Percentiles rank a stretch among this genome's conserved stretches.
phyloP scores from a whole-genome alignment of 2,888 invertebrate genomes.

The Ecdyonurus torrentis region DNA sequence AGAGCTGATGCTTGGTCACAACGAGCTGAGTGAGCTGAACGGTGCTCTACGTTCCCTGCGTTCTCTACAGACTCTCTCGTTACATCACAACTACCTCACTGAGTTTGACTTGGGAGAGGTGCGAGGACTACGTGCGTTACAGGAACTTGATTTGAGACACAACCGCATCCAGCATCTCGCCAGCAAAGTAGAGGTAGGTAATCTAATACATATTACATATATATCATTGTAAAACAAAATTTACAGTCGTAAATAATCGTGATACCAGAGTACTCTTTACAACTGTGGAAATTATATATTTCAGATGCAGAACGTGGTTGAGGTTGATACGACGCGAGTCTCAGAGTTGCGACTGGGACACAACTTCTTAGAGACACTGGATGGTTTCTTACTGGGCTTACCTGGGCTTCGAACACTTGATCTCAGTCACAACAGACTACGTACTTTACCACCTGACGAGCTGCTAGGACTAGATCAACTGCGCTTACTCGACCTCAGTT shows the following conservation, averaged over 20 bases:
- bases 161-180: conserved; percentile 51
- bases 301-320: conserved; percentile 49
- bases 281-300: too few relatives aligned
- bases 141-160: conserved; percentile 55
- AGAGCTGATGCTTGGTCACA: conserved; percentile 53
- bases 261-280: not conserved
- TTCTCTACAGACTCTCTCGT: conserved; percentile 48
- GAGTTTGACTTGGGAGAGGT: conserved; percentile 70
- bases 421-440: conserved; percentile 56
- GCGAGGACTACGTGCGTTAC: conserved; percentile 51
- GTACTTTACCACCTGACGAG: conserved; percentile 57
- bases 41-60: conserved; percentile 52
- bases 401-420: conserved; percentile 54
- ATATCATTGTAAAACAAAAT: not conserved
- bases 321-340: conserved; percentile 48
- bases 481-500: conserved; percentile 55
- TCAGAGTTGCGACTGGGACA: conserved; percentile 55
- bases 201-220: too few relatives aligned
- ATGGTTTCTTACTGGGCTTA: conserved; percentile 58
- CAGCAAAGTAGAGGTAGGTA: conserved; percentile 46
- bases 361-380: conserved; percentile 50
- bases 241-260: not conserved
- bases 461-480: conserved; percentile 60
- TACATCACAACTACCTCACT: conserved; percentile 54
- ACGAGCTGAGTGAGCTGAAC: conserved; percentile 51